phyloP scores from a whole-genome alignment of 1,140 invertebrate species.

The Cydia splendana region DNA sequence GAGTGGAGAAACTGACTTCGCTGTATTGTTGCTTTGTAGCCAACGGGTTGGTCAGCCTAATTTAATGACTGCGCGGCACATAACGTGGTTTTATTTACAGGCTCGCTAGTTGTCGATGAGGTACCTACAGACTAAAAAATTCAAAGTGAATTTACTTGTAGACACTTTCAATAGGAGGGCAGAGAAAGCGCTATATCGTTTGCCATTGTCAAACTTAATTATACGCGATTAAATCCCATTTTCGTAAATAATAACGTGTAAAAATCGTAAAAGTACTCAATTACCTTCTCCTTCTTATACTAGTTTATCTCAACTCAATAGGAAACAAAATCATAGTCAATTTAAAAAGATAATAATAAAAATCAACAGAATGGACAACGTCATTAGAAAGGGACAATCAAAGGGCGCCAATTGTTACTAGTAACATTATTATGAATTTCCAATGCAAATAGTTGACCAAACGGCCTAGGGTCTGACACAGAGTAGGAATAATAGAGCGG shows the following conservation, averaged over 20 bases:
- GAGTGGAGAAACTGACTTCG: not conserved
- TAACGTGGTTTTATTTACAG: not conserved
- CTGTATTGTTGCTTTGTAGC: not conserved
- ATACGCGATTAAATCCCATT: too few species aligned
- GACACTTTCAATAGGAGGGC: too few species aligned
- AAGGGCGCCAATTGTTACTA: constrained; percentile 56
- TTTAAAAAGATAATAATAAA: constrained; percentile 54
- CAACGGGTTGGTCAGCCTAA: not conserved
- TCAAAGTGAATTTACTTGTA: too few species aligned
- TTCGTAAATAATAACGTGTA: too few species aligned
- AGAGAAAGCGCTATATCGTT: too few species aligned
- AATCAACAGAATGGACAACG: constrained; percentile 60
- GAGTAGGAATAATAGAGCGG: constrained; percentile 2
- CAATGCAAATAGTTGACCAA: constrained; percentile 65
- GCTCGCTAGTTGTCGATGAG: not conserved
- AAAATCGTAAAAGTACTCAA: too few species aligned
- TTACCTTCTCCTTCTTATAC: too few species aligned
- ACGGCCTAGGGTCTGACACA: constrained; percentile 36
- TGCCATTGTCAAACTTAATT: too few species aligned
- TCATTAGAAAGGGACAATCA: constrained; percentile 57
- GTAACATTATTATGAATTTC: constrained; percentile 68
- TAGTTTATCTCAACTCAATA: too few species aligned
- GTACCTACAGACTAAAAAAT: too few species aligned
- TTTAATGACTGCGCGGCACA: not conserved
- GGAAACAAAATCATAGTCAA: not conserved